Evolutionary conservation across 2,888 invertebrate species (phyloP), one percentile per base, ranked within the genome.

Genomic region (Aplocera efformata): DNA sequence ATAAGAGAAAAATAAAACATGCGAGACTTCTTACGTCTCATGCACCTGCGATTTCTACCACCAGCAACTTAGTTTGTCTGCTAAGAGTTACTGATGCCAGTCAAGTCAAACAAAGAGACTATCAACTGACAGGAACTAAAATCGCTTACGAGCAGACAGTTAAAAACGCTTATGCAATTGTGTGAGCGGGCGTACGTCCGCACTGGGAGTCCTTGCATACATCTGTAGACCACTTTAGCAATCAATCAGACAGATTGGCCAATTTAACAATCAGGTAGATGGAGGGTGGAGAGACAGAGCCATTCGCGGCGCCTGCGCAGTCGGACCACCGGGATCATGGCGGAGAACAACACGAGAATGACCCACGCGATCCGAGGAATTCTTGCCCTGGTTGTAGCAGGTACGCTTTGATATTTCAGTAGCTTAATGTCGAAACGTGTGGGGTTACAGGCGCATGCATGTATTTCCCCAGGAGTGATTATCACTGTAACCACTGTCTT

Each of bases 191-290:
- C 33, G 37, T 48, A 46, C 45, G 21, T 25, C 32, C 50, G 56
- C 60, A 57, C 58, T 58, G 55, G 56, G 50, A 69, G 84, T 79
- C 83, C 83, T 84, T 84, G 83, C 66, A 51, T 63, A 62, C 71
- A 69, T 72, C 72, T 67, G 63, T 61, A 55, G 56, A 67, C 64
- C 73, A 72, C 64, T 68, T 63, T 60, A 53, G 61, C 61, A 70
- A 72, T 67, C 75, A 76, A 69, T 68, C 71, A 69, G 55, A 43
- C 32, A 59, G 63, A 82, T 81, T 80, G 82, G 62, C 52, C 79
- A 82, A 83, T 85, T 85, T 78, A 72, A 45, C 76, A 82, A 84
- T 83, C 67, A 75, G 69, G 67, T 46, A 41, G 42, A 40, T 35
- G 37, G 46, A 45, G 58, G 58, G 60, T 43, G 50, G 38, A 36